Conservation (phyloP, 2,797 vertebrate genomes). For the Arnoldichthys spilopterus region DNA sequence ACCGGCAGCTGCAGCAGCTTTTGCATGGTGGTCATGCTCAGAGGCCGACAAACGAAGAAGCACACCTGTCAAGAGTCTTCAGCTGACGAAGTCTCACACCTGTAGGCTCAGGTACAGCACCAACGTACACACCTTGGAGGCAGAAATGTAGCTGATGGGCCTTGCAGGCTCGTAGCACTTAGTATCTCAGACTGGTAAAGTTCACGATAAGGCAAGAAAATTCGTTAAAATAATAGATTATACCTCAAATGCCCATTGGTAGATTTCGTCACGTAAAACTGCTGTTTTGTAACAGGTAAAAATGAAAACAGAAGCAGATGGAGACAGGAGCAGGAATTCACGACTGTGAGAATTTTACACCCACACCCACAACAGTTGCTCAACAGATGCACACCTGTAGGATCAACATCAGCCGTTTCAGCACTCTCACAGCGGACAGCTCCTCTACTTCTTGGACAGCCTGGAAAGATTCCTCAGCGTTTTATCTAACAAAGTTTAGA, state of each 20-base stretch:
- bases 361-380: background rate
- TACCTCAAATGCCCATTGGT: background rate
- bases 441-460: background rate
- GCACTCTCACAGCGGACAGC: conserved; percentile 7
- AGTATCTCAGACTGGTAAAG: background rate
- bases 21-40: conserved; percentile 84
- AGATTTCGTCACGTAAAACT: background rate
- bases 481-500: background rate
- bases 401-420: conserved; percentile 23
- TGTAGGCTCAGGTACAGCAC: too few relatives aligned
- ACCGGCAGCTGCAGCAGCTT: conserved; percentile 89
- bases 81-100: background rate
- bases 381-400: conserved; percentile 45
- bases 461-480: background rate
- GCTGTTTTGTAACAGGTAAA: background rate
- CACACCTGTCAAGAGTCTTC: background rate
- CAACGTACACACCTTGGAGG: too few relatives aligned
- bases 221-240: too few relatives aligned
- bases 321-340: too few relatives aligned
- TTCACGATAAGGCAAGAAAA: background rate
- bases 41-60: background rate
- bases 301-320: background rate
- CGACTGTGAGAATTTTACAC: background rate
- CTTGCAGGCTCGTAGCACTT: too few relatives aligned
- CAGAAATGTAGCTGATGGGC: too few relatives aligned